Evolutionary conservation across 2,113 vertebrate genomes (phyloP).

Genomic region (Lepus americanus): DNA sequence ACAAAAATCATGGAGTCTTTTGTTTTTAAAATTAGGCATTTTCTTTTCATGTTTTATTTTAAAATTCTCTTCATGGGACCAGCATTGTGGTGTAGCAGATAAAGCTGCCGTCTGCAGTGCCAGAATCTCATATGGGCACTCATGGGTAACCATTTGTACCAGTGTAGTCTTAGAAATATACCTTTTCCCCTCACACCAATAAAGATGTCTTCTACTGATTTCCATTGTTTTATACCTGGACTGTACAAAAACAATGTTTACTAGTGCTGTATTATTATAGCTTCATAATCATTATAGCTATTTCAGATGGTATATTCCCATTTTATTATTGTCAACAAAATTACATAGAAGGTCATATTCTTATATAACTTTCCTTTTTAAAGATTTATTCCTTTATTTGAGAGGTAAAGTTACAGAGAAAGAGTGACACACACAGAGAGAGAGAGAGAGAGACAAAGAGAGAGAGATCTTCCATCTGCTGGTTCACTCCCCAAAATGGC

Average conservation of each 20-base stretch:
- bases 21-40: slow-evolving; percentile 1
- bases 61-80: not conserved
- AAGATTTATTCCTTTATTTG: no score
- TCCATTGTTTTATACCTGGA: not conserved
- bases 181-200: not conserved
- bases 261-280: not conserved
- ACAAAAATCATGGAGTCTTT: not conserved
- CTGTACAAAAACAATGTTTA: not conserved
- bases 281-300: not conserved
- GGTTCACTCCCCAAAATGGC: no score
- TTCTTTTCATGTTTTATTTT: not conserved
- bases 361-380: no score
- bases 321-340: not conserved
- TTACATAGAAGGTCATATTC: not conserved
- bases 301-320: no score
- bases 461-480: no score
- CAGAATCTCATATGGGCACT: not conserved
- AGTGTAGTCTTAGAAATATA: not conserved
- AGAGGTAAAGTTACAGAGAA: no score
- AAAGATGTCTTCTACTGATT: not conserved
- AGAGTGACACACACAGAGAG: no score
- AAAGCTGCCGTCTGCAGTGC: no score
- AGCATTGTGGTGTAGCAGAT: not conserved
- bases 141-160: not conserved
- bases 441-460: no score